Base-by-base conservation (phyloP, 2,888 invertebrate genomes). In the Drosophila nigritarsus region DNA sequence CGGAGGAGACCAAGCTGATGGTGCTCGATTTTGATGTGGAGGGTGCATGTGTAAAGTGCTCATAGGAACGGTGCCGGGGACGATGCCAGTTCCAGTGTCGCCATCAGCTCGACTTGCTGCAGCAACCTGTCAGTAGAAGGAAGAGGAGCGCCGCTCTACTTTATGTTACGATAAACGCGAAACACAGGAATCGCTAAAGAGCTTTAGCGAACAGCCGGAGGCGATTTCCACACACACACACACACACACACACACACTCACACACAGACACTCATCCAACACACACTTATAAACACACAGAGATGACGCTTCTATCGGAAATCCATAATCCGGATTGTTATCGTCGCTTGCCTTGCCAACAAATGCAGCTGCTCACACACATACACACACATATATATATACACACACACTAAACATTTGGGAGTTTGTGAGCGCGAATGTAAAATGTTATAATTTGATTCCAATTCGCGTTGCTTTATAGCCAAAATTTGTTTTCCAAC, bases 1-100 rank as follows among this genome's bases (percentile, higher is more conserved):
- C 99, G 8, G 99, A 99, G 94, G 99, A 99, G 94, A 99, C 99
- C 11, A 99, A 99, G 93, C 95, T 99, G 38, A 95, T 99, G 89
- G 98, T 99, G 42, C 95, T 99, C 80, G 98, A 99, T 94, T 99
- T 99, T 94, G 99, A 99, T 94, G 96, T 97, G 59, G 97, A 97
- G 82, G 95, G 95, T 42, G 95, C 95, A 42, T 95, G 95, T 91
- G 94, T 94, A 78, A 95, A 94, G 92, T 95, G 95, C 79, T 93
- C 93, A 92, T 93, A 93, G 92, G 82, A 89, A 77, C 75, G 72
- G 80, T 76, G 40, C 42, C 62, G 62, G 65, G 34, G 45, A 48
- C 66, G 51, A 45, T 65, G 70, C 45, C 60, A 53, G 40, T 62
- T 50, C 36, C 58, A 63, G 55, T 34, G 68, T 20, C 54, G 67